These are phyloP conservation scores for Chiroxiphia lanceolata DNA, from an alignment of 2,797 vertebrate species.

Conservation along the genomic window DNA sequence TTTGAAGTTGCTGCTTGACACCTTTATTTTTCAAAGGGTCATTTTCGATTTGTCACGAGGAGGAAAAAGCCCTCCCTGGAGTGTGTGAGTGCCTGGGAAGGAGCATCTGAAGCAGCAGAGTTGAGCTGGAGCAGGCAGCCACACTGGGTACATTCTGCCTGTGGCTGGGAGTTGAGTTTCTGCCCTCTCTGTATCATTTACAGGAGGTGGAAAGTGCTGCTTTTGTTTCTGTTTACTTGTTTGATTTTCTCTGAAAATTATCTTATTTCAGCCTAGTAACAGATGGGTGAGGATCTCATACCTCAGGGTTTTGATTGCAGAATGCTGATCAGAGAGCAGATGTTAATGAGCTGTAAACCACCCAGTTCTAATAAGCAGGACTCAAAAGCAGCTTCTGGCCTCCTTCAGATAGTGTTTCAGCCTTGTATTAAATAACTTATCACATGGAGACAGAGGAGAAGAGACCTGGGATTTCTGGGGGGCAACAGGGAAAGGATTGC, in stretches of 20 bases:
- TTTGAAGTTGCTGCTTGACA: neutral
- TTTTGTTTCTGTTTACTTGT: neutral
- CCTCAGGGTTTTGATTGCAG: slow-evolving; percentile 4
- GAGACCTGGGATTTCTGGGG: neutral
- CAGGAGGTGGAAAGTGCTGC: neutral
- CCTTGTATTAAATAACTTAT: neutral
- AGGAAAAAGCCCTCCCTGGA: neutral
- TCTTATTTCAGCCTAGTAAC: neutral
- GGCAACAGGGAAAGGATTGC: neutral
- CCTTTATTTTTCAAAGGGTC: neutral
- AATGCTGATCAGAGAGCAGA: slow-evolving; percentile 4
- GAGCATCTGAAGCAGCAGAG: neutral
- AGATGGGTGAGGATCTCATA: slow-evolving; percentile 24
- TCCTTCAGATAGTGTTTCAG: neutral
- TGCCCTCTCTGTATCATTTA: neutral
- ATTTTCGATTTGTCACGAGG: neutral
- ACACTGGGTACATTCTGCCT: neutral
- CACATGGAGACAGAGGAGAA: neutral
- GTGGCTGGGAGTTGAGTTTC: neutral
- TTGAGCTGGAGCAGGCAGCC: neutral
- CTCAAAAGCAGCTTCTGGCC: neutral
- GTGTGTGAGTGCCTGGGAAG: neutral
- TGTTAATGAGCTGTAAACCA: neutral
- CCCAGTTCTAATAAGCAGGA: neutral
- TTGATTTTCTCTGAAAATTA: neutral